Conservation (phyloP, 1,140 invertebrate genomes). For the Bombus difficillimus region DNA sequence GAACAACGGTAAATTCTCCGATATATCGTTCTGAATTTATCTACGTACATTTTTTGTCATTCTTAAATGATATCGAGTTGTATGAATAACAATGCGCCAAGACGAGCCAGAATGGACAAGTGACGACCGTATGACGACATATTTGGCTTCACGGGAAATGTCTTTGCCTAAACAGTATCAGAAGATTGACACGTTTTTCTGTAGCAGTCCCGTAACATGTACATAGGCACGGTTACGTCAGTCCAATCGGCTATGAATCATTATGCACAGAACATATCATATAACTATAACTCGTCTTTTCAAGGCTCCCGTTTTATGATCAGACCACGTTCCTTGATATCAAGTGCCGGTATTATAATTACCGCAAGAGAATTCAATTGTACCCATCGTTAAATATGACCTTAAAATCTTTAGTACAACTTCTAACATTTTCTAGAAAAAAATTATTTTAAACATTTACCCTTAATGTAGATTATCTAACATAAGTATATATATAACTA, state of each 20-base stretch:
- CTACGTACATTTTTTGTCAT: not conserved
- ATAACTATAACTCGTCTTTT: constrained; percentile 71
- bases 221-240: constrained; percentile 65
- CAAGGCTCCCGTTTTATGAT: constrained; percentile 67
- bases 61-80: not conserved
- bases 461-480: no score
- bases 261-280: constrained; percentile 63
- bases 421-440: not conserved
- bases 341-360: constrained; percentile 23
- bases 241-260: constrained; percentile 72
- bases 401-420: not conserved
- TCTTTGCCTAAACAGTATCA: constrained; percentile 50
- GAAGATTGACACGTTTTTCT: constrained; percentile 47
- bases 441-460: no score
- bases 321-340: constrained; percentile 11
- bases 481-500: no score
- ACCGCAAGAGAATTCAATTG: constrained; percentile 2
- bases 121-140: constrained; percentile 25
- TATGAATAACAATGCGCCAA: constrained; percentile 28
- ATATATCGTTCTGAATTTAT: constrained; percentile 5
- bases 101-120: constrained; percentile 10
- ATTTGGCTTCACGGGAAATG: constrained; percentile 58
- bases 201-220: constrained; percentile 31
- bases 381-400: not conserved
- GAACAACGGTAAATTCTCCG: not conserved